Evolutionary conservation across 2,113 vertebrate species (phyloP).

Genomic region (Acinonyx jubatus): DNA sequence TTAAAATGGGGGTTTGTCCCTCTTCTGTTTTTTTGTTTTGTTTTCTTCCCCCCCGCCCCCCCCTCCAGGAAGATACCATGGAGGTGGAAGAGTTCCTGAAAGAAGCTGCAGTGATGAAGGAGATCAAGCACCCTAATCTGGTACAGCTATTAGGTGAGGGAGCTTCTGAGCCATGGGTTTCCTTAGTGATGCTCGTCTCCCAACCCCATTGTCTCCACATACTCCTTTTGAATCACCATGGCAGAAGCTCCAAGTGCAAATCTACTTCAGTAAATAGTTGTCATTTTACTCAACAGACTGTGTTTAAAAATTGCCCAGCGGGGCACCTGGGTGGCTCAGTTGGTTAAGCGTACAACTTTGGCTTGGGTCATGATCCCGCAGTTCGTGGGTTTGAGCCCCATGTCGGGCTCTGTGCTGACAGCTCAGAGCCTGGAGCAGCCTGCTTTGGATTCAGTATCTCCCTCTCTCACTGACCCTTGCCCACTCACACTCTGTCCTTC

Average conservation of each 20-base stretch:
- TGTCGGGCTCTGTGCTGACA: too few relatives aligned
- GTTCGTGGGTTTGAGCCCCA: too few relatives aligned
- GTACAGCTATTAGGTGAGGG: conserved; percentile 92
- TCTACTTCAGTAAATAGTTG: not conserved
- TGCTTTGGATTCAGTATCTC: too few relatives aligned
- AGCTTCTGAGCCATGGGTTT: not conserved
- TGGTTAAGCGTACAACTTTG: not conserved
- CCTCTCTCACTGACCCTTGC: too few relatives aligned
- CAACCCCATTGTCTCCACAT: not conserved
- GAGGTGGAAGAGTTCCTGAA: conserved; percentile 99
- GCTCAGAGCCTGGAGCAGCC: too few relatives aligned
- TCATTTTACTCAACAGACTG: not conserved
- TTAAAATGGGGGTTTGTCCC: conserved; percentile 20
- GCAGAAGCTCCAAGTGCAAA: not conserved
- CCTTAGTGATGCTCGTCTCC: not conserved
- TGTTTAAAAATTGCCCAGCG: not conserved
- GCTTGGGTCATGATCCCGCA: too few relatives aligned
- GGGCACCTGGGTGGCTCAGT: not conserved
- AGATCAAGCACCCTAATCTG: conserved; percentile 98
- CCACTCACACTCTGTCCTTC: too few relatives aligned
- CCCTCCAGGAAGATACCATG: conserved; percentile 97
- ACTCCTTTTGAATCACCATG: conserved; percentile 10
- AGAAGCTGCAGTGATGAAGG: conserved; percentile 99
- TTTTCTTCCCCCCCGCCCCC: not conserved
- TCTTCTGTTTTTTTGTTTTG: conserved; percentile 17